Percentiles rank a stretch among this genome's conserved stretches.
These are phyloP conservation scores for Coilia nasus DNA, from an alignment of 2,797 vertebrate species.

Conservation along the genomic window DNA sequence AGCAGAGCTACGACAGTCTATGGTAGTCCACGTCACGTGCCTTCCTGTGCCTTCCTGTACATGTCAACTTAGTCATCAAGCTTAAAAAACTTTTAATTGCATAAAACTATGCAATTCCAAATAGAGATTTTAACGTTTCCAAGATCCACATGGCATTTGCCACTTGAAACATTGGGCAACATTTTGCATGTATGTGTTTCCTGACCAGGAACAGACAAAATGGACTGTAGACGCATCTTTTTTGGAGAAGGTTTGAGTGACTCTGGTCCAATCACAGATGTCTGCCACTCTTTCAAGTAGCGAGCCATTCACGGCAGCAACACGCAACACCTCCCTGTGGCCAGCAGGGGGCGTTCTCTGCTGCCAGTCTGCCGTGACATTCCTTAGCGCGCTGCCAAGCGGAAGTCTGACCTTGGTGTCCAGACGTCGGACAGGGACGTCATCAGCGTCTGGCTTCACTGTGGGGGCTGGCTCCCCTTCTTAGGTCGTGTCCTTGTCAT, in stretches of 20 bases:
- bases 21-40: neutral
- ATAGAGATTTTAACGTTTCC: no score
- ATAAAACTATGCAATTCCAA: no score
- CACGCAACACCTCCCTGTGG: neutral
- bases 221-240: no score
- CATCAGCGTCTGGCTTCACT: neutral
- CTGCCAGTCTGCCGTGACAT: neutral
- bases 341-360: neutral
- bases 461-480: neutral
- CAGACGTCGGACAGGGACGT: neutral
- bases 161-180: no score
- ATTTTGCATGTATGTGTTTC: neutral
- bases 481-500: neutral
- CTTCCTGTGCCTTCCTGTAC: neutral
- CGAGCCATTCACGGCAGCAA: neutral
- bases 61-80: neutral
- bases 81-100: no score
- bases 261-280: neutral
- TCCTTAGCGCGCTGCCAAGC: neutral
- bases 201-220: neutral
- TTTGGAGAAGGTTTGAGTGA: no score
- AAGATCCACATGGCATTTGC: no score
- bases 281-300: neutral
- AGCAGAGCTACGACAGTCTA: neutral
- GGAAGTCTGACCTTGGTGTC: conserved; percentile 12